Conservation (phyloP, 1,140 invertebrate genomes). For the Pseudomyrmex sp. region DNA sequence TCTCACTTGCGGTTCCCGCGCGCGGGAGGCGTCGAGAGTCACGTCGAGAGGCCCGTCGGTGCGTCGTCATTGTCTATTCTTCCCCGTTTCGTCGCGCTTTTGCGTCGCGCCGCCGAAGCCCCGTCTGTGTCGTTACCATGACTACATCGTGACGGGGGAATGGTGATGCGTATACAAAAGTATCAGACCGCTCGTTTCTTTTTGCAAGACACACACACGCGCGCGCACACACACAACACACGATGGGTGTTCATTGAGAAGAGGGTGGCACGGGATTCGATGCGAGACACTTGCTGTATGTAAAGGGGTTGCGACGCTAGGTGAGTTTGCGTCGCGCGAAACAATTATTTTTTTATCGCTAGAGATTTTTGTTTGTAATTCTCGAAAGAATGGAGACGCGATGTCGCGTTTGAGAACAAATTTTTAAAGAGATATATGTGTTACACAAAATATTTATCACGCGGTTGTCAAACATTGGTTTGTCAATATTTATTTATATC, state of each 20-base stretch:
- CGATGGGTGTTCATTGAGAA: not conserved
- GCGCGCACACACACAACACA: not conserved
- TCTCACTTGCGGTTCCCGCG: conserved; percentile 55
- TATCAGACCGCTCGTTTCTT: conserved; percentile 48
- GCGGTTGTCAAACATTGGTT: no score
- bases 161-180: conserved; percentile 29
- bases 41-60: conserved; percentile 25
- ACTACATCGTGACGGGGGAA: conserved; percentile 52
- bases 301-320: conserved; percentile 29
- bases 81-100: conserved; percentile 68
- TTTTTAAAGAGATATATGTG: not conserved
- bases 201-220: conserved; percentile 5
- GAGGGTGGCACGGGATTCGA: conserved; percentile 7
- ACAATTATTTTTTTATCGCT: conserved; percentile 41
- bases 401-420: not conserved
- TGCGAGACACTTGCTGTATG: conserved; percentile 52
- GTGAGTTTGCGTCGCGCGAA: conserved; percentile 49
- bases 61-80: conserved; percentile 70
- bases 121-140: conserved; percentile 65
- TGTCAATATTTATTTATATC: no score
- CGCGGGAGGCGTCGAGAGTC: conserved; percentile 41
- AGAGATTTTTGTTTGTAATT: conserved; percentile 3
- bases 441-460: not conserved
- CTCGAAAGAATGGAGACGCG: no score
- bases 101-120: conserved; percentile 35